phyloP scores from a whole-genome alignment of 2,888 invertebrate genomes.

The Lasioglossum lativentre region DNA sequence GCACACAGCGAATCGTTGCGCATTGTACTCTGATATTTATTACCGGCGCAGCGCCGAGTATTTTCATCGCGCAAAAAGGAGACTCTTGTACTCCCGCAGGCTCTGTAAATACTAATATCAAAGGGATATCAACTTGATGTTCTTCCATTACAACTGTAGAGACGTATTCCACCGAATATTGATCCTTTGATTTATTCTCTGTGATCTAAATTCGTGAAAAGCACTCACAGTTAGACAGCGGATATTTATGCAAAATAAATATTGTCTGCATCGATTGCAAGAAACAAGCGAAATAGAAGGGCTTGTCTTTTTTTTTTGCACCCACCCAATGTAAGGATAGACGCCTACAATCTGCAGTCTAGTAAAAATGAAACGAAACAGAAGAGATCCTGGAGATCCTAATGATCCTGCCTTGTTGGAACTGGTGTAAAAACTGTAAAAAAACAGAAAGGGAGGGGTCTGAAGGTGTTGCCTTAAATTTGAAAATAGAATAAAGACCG shows the following conservation, averaged over 20 bases:
- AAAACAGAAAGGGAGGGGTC: not conserved
- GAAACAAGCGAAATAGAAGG: not conserved
- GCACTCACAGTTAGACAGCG: not conserved
- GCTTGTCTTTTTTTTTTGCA: no score
- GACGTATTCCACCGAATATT: slow-evolving; percentile 49
- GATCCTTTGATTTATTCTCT: not conserved
- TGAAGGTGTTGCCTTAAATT: not conserved
- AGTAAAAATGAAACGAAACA: not conserved
- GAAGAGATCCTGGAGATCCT: not conserved
- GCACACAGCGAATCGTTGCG: not conserved
- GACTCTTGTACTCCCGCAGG: slow-evolving; percentile 61
- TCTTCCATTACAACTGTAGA: slow-evolving; percentile 31
- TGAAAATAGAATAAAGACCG: not conserved
- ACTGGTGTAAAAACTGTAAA: not conserved
- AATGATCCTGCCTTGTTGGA: no score
- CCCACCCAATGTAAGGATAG: not conserved
- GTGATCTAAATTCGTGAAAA: not conserved
- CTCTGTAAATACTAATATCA: slow-evolving; percentile 65
- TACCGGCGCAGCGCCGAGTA: slow-evolving; percentile 30
- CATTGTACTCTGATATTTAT: slow-evolving; percentile 49
- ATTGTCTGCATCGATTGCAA: not conserved
- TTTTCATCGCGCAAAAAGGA: slow-evolving; percentile 55
- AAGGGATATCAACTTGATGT: slow-evolving; percentile 49
- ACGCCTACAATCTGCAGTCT: not conserved
- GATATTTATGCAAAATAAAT: no score